Conservation (phyloP, 2,888 invertebrate species). For the Eupithecia pulchellata region DNA sequence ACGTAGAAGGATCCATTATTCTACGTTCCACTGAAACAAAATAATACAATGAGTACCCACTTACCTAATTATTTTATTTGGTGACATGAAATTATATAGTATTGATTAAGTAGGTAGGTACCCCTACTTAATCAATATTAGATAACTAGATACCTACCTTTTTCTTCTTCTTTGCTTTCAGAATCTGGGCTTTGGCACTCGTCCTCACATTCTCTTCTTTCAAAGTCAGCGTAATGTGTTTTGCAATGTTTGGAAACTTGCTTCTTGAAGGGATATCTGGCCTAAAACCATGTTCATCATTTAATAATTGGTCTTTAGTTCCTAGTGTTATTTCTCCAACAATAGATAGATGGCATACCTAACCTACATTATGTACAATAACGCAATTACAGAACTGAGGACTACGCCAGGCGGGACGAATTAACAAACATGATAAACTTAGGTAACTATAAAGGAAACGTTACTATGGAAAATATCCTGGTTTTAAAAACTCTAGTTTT, state of each 20-base stretch:
- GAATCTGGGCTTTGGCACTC: conserved; percentile 57
- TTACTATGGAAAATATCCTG: background rate
- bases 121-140: background rate
- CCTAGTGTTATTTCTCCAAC: background rate
- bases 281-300: conserved; percentile 49
- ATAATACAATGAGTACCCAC: background rate
- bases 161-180: conserved; percentile 45
- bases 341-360: background rate
- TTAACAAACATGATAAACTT: background rate
- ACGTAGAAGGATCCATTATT: conserved; percentile 61
- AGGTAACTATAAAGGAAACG: background rate
- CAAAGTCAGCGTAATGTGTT: conserved; percentile 64
- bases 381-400: background rate
- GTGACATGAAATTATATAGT: background rate
- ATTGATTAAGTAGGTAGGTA: too few relatives aligned
- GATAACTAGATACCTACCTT: too few relatives aligned
- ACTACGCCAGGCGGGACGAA: background rate
- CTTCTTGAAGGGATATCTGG: conserved; percentile 56
- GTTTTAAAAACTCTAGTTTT: too few relatives aligned
- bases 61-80: background rate
- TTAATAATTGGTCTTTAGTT: background rate
- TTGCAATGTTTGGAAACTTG: conserved; percentile 72
- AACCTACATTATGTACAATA: too few relatives aligned
- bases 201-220: conserved; percentile 65
- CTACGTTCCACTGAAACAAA: conserved; percentile 65